These are phyloP conservation scores for Corynorhinus townsendii DNA, from an alignment of 2,113 vertebrate genomes.

Conservation along the genomic window DNA sequence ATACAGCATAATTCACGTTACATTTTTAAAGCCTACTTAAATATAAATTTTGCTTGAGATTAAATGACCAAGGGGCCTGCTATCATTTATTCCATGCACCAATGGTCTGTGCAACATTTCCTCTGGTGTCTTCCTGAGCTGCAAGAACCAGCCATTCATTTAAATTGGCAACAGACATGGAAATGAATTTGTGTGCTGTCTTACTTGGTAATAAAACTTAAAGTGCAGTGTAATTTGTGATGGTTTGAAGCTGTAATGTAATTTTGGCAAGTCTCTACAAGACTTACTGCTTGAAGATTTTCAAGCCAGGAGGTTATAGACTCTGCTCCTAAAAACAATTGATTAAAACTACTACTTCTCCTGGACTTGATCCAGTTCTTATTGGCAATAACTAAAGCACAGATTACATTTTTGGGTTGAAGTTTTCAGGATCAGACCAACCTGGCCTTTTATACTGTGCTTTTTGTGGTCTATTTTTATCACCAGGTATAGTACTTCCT, in stretches of 20 bases:
- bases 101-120: conserved; percentile 64
- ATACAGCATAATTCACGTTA: conserved; percentile 57
- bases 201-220: conserved; percentile 71
- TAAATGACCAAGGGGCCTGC: conserved; percentile 61
- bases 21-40: conserved; percentile 66
- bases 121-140: conserved; percentile 61
- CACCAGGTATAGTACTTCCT: not conserved
- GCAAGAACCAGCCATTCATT: conserved; percentile 67
- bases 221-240: conserved; percentile 71
- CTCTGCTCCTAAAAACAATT: conserved; percentile 63
- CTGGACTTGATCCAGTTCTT: conserved; percentile 41
- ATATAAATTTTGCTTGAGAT: conserved; percentile 67
- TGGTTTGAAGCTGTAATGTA: conserved; percentile 65
- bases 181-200: conserved; percentile 72
- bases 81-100: conserved; percentile 68
- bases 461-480: conserved; percentile 31
- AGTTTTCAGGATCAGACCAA: conserved; percentile 30
- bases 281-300: conserved; percentile 67
- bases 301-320: conserved; percentile 61
- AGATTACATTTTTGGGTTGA: conserved; percentile 43
- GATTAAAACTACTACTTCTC: conserved; percentile 52
- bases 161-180: conserved; percentile 73
- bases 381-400: conserved; percentile 37
- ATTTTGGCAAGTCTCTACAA: conserved; percentile 71
- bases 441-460: not conserved